Base-by-base conservation (phyloP, 1,140 invertebrate species). In the Aphaenogaster rudis region DNA sequence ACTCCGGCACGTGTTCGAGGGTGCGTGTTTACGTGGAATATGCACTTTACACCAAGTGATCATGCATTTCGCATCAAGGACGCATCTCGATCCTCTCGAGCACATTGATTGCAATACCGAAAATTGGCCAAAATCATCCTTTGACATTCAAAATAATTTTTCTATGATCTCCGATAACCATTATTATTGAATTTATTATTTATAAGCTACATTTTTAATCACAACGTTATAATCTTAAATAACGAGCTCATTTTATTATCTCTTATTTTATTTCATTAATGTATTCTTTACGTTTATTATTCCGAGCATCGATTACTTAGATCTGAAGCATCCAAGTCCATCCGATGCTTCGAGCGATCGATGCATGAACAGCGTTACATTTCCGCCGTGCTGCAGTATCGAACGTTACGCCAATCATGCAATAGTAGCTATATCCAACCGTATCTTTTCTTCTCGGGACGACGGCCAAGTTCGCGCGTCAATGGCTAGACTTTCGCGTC, bases 1-100 rank as follows among this genome's bases (percentile, higher is more conserved):
- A 87, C 48, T 28, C 3, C 21, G 78, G 66, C 86, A 90, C 85
- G 89, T 89, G 86, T 72, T 86, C 13, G 63, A 33, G 54, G 81
- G 59, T 77, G 64, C 82, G n/a, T 80, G 88, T 90, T 90, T 86
- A 90, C 88, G 21, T 21, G 9, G 39, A 9, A 48, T 13, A 66
- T 39, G 63, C n/a, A 7, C 48, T 69, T n/a, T 54, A 28, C 63
- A 67, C 36, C 33, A 13, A 61, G 52, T 28, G 21, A 74, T 54
- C 52, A 21, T 63, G 54, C 42, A 61, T 33, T 61, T 39, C 17
- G 64, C n/a, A 81, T 71, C 39, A 67, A 48, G 21, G 42, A 21
- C 45, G 15, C 15, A 36, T 61, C 57, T 74, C 39, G 8, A 84
- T 85, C 13, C 33, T 45, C 39, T 13, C 64, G 9, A 69, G 2